Evolutionary conservation across 2,888 invertebrate genomes (phyloP), one percentile per base, ranked within the genome.

Genomic region (Brassicogethes aeneus): DNA sequence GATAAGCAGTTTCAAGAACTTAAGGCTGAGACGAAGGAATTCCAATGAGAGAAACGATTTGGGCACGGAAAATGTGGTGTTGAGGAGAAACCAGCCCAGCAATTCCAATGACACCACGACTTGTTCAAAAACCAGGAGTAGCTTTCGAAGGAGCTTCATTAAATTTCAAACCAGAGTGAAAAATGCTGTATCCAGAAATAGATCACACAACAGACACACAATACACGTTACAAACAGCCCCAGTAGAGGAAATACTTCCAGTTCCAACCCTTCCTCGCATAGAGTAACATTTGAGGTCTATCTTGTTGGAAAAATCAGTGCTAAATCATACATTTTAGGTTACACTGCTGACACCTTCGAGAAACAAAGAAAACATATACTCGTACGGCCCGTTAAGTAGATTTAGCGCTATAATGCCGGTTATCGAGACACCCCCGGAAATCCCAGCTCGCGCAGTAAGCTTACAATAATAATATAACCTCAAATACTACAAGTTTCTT

Each of bases 151-250:
- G 39, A 59, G 56, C 42, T 46, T 58, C 14, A 54, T 48, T 15
- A 57, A 56, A 41, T 56, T 56, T 56, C 59, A 60, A 17, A 53
- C 51, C 7, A 47, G 57, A 15, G 53, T 60, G 42, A 60, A 57
- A 48, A 56, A 51, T 42, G 46, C 40, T 42, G 56, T 47, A 29
- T 56, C 50, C 42, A 53, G 43, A 34, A 45, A 51, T 13, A 48
- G 45, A 39, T 46, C 15, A 31, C n/a, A n/a, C n/a, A 17, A 43
- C 2, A 51, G 47, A 32, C 46, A 48, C 36, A 46, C 44, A 17
- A 42, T 47, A 17, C 44, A 45, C 14, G 34, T 39, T 34, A 36
- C 42, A 12, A 31, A 41, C 12, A 14, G 41, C 37, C 39, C 45
- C 15, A 40, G 44, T 14, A 44, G 47, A 17, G 31, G 31, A 7